Evolutionary conservation across 2,888 invertebrate species (phyloP).

Genomic region (Temnothorax ravouxi): DNA sequence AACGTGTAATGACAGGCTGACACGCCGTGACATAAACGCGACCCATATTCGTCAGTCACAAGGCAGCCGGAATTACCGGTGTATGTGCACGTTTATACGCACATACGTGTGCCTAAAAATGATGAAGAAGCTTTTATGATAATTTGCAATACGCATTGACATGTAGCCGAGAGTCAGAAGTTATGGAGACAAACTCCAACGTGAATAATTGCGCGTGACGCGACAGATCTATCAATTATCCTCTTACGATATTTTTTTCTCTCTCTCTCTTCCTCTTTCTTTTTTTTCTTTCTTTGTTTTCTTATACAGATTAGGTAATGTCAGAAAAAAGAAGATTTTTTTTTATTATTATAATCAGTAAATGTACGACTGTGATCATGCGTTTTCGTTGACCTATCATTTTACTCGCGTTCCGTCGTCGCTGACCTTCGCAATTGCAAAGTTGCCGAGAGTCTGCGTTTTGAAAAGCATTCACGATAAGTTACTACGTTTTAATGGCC

Average conservation of each 20-base stretch:
- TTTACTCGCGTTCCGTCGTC: slow-evolving; percentile 42
- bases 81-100: neutral
- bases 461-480: slow-evolving; percentile 65
- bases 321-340: neutral
- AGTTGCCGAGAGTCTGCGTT: slow-evolving; percentile 32
- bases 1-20: slow-evolving; percentile 49
- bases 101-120: slow-evolving; percentile 31
- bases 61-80: slow-evolving; percentile 22
- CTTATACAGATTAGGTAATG: slow-evolving; percentile 4
- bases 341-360: neutral
- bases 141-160: slow-evolving; percentile 37
- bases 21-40: slow-evolving; percentile 53
- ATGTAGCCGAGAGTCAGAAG: neutral
- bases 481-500: slow-evolving; percentile 63
- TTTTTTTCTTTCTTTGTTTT: neutral
- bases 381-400: neutral
- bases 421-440: slow-evolving; percentile 67
- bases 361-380: neutral
- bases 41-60: slow-evolving; percentile 46
- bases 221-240: slow-evolving; percentile 18
- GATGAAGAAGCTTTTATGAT: slow-evolving; percentile 46
- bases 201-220: slow-evolving; percentile 17
- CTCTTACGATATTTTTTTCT: neutral
- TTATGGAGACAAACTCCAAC: slow-evolving; percentile 21
- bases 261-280: neutral